Evolutionary conservation across 2,797 vertebrate genomes (phyloP).

Genomic region (Galago senegalensis): DNA sequence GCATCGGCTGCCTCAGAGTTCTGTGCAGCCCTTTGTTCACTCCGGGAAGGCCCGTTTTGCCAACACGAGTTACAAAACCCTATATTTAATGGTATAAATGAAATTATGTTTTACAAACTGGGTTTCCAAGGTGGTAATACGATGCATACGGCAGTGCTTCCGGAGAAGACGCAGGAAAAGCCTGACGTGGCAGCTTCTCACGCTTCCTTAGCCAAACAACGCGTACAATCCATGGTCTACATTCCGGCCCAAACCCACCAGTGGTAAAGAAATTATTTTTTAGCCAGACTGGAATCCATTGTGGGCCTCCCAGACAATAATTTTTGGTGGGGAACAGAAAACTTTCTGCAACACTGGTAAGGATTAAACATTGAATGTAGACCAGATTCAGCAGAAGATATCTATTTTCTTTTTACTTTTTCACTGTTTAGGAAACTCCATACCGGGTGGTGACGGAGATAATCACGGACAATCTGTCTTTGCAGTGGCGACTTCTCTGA

Average conservation of each 20-base stretch:
- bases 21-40: slow-evolving; percentile 63
- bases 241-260: neutral
- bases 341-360: neutral
- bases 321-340: neutral
- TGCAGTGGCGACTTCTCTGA: neutral
- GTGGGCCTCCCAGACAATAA: neutral
- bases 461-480: neutral
- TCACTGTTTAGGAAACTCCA: neutral
- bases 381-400: neutral
- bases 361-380: neutral
- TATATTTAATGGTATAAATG: slow-evolving; percentile 51
- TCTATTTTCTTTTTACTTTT: neutral
- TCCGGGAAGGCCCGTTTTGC: slow-evolving; percentile 62
- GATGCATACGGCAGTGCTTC: neutral
- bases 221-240: neutral
- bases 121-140: slow-evolving; percentile 45
- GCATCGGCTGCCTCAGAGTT: slow-evolving; percentile 42
- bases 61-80: slow-evolving; percentile 64
- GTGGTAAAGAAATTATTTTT: slow-evolving; percentile 14
- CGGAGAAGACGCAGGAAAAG: neutral
- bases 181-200: neutral
- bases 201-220: slow-evolving; percentile 57
- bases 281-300: neutral
- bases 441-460: neutral
- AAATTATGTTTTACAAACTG: slow-evolving; percentile 69